phyloP scores from a whole-genome alignment of 2,888 invertebrate species.

The Aromia moschata region DNA sequence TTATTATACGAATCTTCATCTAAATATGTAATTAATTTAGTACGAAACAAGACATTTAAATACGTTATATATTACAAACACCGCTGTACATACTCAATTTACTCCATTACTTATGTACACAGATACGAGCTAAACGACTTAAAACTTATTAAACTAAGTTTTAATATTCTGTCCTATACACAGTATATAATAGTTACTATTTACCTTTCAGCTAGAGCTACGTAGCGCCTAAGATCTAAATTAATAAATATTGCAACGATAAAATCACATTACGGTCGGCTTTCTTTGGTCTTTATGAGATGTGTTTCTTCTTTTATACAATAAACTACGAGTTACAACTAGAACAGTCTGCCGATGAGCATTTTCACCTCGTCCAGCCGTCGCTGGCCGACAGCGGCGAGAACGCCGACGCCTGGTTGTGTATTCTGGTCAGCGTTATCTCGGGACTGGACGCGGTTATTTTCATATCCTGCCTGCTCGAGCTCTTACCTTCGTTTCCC shows the following conservation, averaged over 20 bases:
- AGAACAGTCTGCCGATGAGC: slow-evolving; percentile 14
- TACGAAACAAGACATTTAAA: slow-evolving; percentile 32
- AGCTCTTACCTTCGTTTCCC: slow-evolving; percentile 57
- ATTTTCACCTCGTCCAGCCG: slow-evolving; percentile 74
- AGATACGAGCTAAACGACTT: slow-evolving; percentile 12
- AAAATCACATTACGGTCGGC: slow-evolving; percentile 54
- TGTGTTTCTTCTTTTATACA: slow-evolving; percentile 37
- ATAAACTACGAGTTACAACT: slow-evolving; percentile 20
- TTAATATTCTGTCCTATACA: slow-evolving; percentile 42
- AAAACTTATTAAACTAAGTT: slow-evolving; percentile 43
- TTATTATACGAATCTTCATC: neutral
- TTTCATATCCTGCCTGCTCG: slow-evolving; percentile 49
- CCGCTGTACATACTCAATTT: slow-evolving; percentile 14
- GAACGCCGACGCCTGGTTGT: slow-evolving; percentile 73
- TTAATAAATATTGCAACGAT: slow-evolving; percentile 58
- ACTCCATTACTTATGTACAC: slow-evolving; percentile 16
- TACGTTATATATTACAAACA: slow-evolving; percentile 24
- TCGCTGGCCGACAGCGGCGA: slow-evolving; percentile 72
- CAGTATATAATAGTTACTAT: slow-evolving; percentile 37
- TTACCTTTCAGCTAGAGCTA: slow-evolving; percentile 11
- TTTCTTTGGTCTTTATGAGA: slow-evolving; percentile 53
- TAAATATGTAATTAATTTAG: slow-evolving; percentile 26
- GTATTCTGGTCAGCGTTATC: slow-evolving; percentile 55
- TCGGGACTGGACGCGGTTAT: slow-evolving; percentile 48
- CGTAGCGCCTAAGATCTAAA: slow-evolving; percentile 37